A percentile compares a stretch with the other conserved stretches of the same genome.
Evolutionary conservation across 2,113 vertebrate species (phyloP).

Genomic region (Pelusios castaneus): DNA sequence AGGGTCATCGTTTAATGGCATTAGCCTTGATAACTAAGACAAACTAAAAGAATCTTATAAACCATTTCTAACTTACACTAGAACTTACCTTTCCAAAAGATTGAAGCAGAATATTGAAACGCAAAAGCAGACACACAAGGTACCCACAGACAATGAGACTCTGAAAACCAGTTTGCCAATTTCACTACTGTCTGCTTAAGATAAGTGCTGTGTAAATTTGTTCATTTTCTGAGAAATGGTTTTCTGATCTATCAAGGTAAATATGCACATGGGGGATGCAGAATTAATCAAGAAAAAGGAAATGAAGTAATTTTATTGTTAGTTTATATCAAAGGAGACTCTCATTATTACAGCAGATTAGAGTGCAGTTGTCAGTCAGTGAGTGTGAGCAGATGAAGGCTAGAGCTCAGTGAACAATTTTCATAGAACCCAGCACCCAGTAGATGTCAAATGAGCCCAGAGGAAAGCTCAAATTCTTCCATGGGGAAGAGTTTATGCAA

Average conservation of each 20-base stretch:
- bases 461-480: not conserved
- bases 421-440: not conserved
- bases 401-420: not conserved
- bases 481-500: not conserved
- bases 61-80: not conserved
- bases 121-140: not conserved
- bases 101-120: not conserved
- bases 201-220: conserved; percentile 49
- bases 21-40: not conserved
- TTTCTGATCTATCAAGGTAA: conserved; percentile 63
- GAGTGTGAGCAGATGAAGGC: conserved; percentile 5
- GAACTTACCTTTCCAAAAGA: not conserved
- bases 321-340: conserved; percentile 30
- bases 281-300: conserved; percentile 60
- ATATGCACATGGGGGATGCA: conserved; percentile 47
- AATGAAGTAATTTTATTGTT: conserved; percentile 24
- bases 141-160: not conserved
- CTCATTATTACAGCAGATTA: not conserved
- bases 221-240: conserved; percentile 34
- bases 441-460: not conserved
- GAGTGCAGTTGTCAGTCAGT: conserved; percentile 21
- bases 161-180: conserved; percentile 4
- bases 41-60: not conserved
- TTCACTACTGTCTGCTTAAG: not conserved
- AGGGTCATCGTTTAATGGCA: not conserved